Evolutionary conservation across 2,797 vertebrate genomes (phyloP).

Genomic region (Amblyraja radiata): DNA sequence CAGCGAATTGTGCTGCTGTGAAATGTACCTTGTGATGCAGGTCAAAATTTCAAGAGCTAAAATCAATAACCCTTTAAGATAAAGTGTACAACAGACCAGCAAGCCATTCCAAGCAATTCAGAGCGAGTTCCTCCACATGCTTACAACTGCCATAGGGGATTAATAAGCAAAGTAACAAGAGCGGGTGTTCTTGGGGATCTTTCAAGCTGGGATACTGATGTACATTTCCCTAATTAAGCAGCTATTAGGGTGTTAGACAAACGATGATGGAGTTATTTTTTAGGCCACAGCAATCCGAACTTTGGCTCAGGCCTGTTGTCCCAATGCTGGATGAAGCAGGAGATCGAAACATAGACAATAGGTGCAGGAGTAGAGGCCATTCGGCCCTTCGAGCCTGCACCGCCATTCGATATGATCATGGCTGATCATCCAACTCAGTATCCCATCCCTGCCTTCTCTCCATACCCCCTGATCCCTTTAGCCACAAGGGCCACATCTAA

Average conservation of each 20-base stretch:
- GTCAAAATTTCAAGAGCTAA: background rate
- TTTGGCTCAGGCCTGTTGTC: background rate
- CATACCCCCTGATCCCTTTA: too few species aligned
- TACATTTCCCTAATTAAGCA: conserved; percentile 5
- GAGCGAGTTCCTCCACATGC: background rate
- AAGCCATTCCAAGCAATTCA: background rate
- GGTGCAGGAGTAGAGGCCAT: too few species aligned
- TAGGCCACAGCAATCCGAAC: background rate
- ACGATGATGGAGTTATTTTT: background rate
- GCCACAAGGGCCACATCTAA: too few species aligned
- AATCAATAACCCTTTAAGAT: conserved; percentile 20
- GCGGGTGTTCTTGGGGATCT: background rate
- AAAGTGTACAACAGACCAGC: background rate
- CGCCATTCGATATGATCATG: too few species aligned
- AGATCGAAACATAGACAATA: too few species aligned
- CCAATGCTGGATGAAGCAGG: background rate
- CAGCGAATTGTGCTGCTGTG: too few species aligned
- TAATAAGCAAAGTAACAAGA: background rate
- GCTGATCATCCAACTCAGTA: too few species aligned
- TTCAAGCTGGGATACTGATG: background rate
- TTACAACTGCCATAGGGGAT: background rate
- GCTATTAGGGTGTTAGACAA: conserved; percentile 17
- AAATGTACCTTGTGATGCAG: conserved; percentile 12
- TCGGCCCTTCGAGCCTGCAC: too few species aligned
- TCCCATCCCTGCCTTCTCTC: too few species aligned